Base-by-base conservation (phyloP, 2,797 vertebrate species). In the Cynopterus sphinx region DNA sequence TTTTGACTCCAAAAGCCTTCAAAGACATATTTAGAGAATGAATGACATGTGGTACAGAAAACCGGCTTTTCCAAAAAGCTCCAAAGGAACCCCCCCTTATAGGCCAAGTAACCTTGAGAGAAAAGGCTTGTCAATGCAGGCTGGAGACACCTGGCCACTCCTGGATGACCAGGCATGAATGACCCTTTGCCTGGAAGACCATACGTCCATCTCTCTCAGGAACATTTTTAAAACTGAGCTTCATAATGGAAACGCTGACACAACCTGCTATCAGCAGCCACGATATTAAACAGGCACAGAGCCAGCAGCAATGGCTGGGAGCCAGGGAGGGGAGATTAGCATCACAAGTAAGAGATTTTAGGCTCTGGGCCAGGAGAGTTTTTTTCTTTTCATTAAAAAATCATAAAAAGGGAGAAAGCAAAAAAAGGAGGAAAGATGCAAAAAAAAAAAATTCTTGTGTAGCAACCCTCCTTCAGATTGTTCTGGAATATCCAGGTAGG, bases 331-430 rank as follows among this genome's bases (percentile, higher is more conserved):
- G 83, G 79, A 98, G 95, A 97, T 97, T 73, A 97, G 71, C 91
- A 96, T 97, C 95, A 55, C 93, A 95, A 87, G 79, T 49, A 92
- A 93, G 59, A 97, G 46, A 93, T 79, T 87, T 87, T 73, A 92
- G 95, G 95, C 93, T 97, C 68, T 33, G 21, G 89, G 95, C 95
- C 94, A 97, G 94, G 79, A 95, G 88, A 95, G 39, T 63, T 61
- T 43, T 67, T 81, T 61, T 16, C 33, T 78, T 96, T 96, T 86
- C 77, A 94, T 97, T 97, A 96, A 96, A 97, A 96, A 95, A 67
- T 91, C 87, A 97, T 93, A 94, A 84, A 73, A 79, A 77, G 21
- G 43, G 46, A 74, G 28, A 68, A 67, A 19, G 43, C 49, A 16
- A 31, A 16, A 39, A 41, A 41, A 85, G 61, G 49, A 63, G 75